A percentile compares a stretch with the other conserved stretches of the same genome.
These are phyloP conservation scores for Polypedilum vanderplanki DNA, from an alignment of 1,140 invertebrate genomes.

Conservation along the genomic window DNA sequence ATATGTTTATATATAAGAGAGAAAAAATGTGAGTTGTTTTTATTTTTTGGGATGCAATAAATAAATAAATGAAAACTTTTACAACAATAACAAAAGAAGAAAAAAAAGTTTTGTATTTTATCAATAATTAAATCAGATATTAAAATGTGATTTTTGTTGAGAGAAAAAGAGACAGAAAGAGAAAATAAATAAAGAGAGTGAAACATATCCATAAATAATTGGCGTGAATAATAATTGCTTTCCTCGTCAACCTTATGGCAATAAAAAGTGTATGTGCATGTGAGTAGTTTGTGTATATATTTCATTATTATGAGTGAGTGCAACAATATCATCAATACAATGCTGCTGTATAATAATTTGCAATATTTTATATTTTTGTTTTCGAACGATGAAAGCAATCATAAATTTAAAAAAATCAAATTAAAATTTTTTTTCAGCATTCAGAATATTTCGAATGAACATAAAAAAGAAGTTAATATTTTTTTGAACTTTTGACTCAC, in stretches of 20 bases:
- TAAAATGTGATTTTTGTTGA: constrained; percentile 16
- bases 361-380: constrained; percentile 20
- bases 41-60: not conserved
- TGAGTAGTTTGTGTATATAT: not conserved
- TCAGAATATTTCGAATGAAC: not conserved
- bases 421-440: not conserved
- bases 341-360: constrained; percentile 14
- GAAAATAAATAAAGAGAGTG: too few relatives aligned
- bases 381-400: constrained; percentile 21
- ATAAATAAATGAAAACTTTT: not conserved
- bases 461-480: not conserved
- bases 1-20: not conserved
- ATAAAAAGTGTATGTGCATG: not conserved
- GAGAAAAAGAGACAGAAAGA: too few relatives aligned
- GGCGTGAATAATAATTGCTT: constrained; percentile 28
- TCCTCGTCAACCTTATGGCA: constrained; percentile 13
- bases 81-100: not conserved
- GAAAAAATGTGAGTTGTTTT: too few relatives aligned
- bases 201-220: constrained; percentile 23
- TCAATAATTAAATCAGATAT: constrained; percentile 29
- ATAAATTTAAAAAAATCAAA: constrained; percentile 23
- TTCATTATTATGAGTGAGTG: constrained; percentile 4
- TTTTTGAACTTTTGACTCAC: constrained; percentile 54
- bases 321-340: constrained; percentile 1
- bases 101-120: not conserved